Evolutionary conservation across 2,113 vertebrate species (phyloP).

Genomic region (Hylia prasina): DNA sequence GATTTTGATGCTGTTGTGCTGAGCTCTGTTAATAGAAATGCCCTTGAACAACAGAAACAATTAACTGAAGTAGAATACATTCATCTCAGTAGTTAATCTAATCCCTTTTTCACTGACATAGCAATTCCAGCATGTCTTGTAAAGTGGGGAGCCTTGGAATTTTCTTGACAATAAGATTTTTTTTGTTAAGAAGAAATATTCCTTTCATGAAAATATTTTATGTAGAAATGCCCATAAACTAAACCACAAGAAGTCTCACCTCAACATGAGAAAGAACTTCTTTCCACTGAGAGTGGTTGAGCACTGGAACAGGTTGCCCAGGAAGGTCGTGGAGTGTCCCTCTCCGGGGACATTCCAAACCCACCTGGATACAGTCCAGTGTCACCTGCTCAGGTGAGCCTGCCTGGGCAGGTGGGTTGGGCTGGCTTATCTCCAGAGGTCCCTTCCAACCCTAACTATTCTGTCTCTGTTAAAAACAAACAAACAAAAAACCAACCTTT

Average conservation of each 20-base stretch:
- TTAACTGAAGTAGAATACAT: neutral
- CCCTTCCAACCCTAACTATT: neutral
- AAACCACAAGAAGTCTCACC: neutral
- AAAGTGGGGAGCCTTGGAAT: neutral
- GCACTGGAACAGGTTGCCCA: neutral
- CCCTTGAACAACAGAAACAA: neutral
- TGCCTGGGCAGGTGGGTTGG: neutral
- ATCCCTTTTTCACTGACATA: neutral
- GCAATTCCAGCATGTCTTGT: neutral
- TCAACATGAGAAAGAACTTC: neutral
- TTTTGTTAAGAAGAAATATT: neutral
- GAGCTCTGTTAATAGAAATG: neutral
- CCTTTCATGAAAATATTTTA: neutral
- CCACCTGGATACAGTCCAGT: neutral
- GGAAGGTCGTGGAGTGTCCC: fast-evolving
- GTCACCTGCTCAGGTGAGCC: neutral
- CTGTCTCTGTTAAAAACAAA: neutral
- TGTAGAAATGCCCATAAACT: neutral
- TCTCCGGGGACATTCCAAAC: neutral
- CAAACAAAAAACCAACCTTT: too few species aligned
- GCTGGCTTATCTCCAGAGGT: neutral
- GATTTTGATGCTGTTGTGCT: neutral
- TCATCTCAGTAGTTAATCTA: neutral
- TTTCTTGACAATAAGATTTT: neutral
- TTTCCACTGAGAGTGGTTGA: neutral